Percentiles rank a stretch among this genome's conserved stretches.
These are phyloP conservation scores for Sinopyrophorus schimmeli DNA, from an alignment of 2,888 invertebrate genomes.

Conservation along the genomic window DNA sequence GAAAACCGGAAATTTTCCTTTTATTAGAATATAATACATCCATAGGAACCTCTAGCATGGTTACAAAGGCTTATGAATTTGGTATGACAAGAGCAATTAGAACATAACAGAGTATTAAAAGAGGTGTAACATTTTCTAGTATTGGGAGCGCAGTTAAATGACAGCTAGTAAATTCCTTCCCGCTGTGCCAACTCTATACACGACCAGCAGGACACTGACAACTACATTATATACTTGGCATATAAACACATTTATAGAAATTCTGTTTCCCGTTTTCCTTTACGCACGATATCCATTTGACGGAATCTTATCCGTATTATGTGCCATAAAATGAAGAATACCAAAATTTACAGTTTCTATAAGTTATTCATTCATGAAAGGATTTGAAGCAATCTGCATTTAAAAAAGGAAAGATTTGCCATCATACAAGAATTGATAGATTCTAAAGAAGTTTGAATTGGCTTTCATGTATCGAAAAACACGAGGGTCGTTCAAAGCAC, in stretches of 20 bases:
- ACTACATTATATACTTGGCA: conserved; percentile 24
- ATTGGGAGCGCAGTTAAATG: conserved; percentile 37
- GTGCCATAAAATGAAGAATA: conserved; percentile 36
- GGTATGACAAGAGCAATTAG: conserved; percentile 38
- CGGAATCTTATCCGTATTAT: conserved; percentile 19
- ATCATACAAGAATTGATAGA: conserved; percentile 48
- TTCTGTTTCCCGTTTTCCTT: conserved; percentile 14
- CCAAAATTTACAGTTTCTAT: conserved; percentile 55
- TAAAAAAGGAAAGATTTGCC: conserved; percentile 41
- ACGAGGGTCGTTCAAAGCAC: conserved; percentile 40
- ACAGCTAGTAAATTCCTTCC: conserved; percentile 36
- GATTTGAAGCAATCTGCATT: conserved; percentile 45
- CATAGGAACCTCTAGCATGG: too few species aligned
- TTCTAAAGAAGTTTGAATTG: conserved; percentile 41
- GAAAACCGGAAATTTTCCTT: too few species aligned
- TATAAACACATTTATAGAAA: conserved; percentile 23
- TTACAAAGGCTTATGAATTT: neutral
- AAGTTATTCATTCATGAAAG: conserved; percentile 47
- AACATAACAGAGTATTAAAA: conserved; percentile 37
- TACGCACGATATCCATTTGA: conserved; percentile 17
- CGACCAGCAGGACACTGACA: conserved; percentile 35
- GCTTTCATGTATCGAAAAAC: conserved; percentile 37
- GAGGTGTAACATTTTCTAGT: conserved; percentile 26
- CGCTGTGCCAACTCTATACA: conserved; percentile 33
- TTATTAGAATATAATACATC: too few species aligned